Evolutionary conservation across 2,113 vertebrate species (phyloP), one percentile per base, ranked within the genome.

Genomic region (Haemorhous mexicanus): DNA sequence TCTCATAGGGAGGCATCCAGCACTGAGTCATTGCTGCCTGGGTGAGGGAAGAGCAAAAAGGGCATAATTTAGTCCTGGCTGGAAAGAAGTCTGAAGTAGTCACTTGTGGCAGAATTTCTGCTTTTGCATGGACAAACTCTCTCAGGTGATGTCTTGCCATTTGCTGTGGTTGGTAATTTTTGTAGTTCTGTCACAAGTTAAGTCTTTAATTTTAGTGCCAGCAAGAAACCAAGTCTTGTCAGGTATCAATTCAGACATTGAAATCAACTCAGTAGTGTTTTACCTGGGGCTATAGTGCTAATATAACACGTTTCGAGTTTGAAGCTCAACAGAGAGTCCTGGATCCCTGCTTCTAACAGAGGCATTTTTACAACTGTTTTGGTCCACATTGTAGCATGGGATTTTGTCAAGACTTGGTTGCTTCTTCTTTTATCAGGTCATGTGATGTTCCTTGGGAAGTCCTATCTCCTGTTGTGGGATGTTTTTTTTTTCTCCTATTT

Each of bases 401-500:
- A 32, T 70, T 85, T 77, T 44, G 26, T 77, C 32, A 78, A 50
- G 50, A 18, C 11, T 64, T 76, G 6, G 75, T 93, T 81, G 10
- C 30, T 62, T n/a, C 63, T 63, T 19, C 49, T 72, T 72, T 10
- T 58, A 0, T 62, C 14, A 32, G 19, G 10, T 82, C 22, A 10
- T 16, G 16, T 0, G 0, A 7, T 13, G 1, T 44, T 84, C 35
- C 35, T 74, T 61, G 35, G 0, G 15, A 62, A 84, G 5, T 66
- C 43, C 23, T 74, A 6, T 13, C 28, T 93, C 59, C 41, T 58
- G 6, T 30, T 81, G 23, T 5, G 2, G 9, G 26, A 33, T 55
- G 14, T 3, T 30, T 27, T 72, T 94, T 94, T 94, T 74, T 91
- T 79, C 15, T 85, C 22, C 21, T 53, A 1, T 47, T 78, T 55